phyloP scores from a whole-genome alignment of 2,888 invertebrate genomes.

The Syritta pipiens region DNA sequence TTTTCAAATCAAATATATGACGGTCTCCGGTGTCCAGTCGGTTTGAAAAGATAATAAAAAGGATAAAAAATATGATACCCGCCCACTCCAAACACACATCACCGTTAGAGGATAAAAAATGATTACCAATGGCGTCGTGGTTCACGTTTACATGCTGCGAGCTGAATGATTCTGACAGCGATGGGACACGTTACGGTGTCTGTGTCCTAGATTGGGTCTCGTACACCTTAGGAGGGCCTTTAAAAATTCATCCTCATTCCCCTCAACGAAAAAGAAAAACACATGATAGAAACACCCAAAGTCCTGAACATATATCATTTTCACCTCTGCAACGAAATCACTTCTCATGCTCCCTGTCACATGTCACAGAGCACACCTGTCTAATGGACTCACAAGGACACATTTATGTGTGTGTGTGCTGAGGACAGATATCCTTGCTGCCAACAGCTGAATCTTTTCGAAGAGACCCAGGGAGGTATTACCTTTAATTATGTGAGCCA shows the following conservation, averaged over 20 bases:
- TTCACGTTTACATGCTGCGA: conserved; percentile 2
- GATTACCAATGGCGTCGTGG: conserved; percentile 1
- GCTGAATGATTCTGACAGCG: conserved; percentile 12
- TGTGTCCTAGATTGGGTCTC: conserved; percentile 22
- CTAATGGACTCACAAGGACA: conserved; percentile 60
- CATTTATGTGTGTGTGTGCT: too few species aligned
- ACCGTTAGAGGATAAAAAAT: background rate
- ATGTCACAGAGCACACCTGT: conserved; percentile 57
- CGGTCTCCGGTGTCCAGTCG: conserved; percentile 36
- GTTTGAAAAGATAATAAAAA: conserved; percentile 14
- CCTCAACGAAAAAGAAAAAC: too few species aligned
- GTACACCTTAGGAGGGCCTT: conserved; percentile 8
- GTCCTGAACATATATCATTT: conserved; percentile 26
- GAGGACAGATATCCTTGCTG: too few species aligned
- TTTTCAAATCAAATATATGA: conserved; percentile 39
- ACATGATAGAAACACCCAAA: conserved; percentile 22
- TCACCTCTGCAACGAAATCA: conserved; percentile 47
- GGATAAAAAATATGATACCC: conserved; percentile 4
- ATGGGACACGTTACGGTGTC: background rate
- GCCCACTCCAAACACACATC: conserved; percentile 5
- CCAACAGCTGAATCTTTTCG: too few species aligned
- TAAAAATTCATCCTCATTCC: conserved; percentile 41
- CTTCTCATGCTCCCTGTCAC: conserved; percentile 51
- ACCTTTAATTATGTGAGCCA: too few species aligned
- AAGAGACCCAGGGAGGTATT: too few species aligned